Percentiles rank a stretch among this genome's conserved stretches.
These are phyloP conservation scores for Bedellia somnulentella DNA, from an alignment of 2,888 invertebrate genomes.

Conservation along the genomic window DNA sequence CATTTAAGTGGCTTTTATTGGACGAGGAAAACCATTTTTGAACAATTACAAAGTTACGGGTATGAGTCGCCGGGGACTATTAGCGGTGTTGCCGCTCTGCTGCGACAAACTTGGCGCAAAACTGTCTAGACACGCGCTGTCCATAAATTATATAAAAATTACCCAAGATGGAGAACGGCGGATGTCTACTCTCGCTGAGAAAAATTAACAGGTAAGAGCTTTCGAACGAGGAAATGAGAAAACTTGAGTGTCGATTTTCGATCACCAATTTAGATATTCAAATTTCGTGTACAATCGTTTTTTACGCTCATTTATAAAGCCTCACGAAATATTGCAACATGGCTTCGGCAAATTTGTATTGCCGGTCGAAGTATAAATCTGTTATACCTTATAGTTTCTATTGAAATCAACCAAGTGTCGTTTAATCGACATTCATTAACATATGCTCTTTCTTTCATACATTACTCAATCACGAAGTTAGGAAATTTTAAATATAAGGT, in stretches of 20 bases:
- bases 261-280: constrained; percentile 58
- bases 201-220: constrained; percentile 40
- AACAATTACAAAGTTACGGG: constrained; percentile 10
- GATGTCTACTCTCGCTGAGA: constrained; percentile 10
- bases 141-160: constrained; percentile 53
- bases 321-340: too few species aligned
- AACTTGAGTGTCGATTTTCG: constrained; percentile 27
- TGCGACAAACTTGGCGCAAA: constrained; percentile 19
- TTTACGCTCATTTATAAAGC: too few species aligned
- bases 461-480: too few species aligned
- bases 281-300: constrained; percentile 44
- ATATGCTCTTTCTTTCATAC: too few species aligned
- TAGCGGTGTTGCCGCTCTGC: constrained; percentile 11
- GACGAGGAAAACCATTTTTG: constrained; percentile 5
- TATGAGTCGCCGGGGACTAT: constrained; percentile 15
- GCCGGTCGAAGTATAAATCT: too few species aligned
- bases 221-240: constrained; percentile 37
- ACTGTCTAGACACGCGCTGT: constrained; percentile 46
- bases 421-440: too few species aligned
- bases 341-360: too few species aligned
- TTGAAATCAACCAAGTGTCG: too few species aligned
- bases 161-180: constrained; percentile 16
- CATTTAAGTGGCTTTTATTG: too few species aligned
- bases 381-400: too few species aligned
- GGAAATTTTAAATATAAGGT: too few species aligned